A percentile compares a stretch with the other conserved stretches of the same genome.
These are phyloP conservation scores for Epinephelus awoara DNA, from an alignment of 2,797 vertebrate species.

Conservation along the genomic window DNA sequence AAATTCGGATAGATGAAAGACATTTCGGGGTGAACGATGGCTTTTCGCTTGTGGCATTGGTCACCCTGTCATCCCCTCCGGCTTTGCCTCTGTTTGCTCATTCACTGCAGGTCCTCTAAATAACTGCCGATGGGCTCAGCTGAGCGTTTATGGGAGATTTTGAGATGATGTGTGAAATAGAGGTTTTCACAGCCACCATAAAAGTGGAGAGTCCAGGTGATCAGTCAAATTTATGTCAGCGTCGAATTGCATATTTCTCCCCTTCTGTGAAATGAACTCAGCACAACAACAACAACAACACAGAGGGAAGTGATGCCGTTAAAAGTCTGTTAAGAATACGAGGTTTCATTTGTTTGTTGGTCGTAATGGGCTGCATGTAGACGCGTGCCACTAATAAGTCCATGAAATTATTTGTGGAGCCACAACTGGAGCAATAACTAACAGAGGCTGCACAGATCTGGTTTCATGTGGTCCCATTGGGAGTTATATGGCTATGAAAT, in stretches of 20 bases:
- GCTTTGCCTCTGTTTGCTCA: slow-evolving; percentile 18
- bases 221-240: slow-evolving; percentile 61
- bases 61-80: not conserved
- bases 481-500: slow-evolving; percentile 32
- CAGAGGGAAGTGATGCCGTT: not conserved
- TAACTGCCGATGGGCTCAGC: slow-evolving; percentile 37
- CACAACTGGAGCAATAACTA: slow-evolving; percentile 4
- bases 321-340: slow-evolving; percentile 12
- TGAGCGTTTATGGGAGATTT: slow-evolving; percentile 56
- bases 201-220: slow-evolving; percentile 50
- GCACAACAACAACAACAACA: slow-evolving; percentile 16
- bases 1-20: not conserved
- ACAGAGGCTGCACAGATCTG: slow-evolving; percentile 20
- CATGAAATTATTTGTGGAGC: slow-evolving; percentile 24
- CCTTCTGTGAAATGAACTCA: slow-evolving; percentile 52
- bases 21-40: not conserved
- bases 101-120: slow-evolving; percentile 45
- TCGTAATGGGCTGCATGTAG: not conserved
- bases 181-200: slow-evolving; percentile 56
- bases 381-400: slow-evolving; percentile 1
- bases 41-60: not conserved
- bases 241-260: slow-evolving; percentile 31
- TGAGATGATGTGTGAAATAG: slow-evolving; percentile 70
- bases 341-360: slow-evolving; percentile 23
- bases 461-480: slow-evolving; percentile 29